Percentiles rank a stretch among this genome's conserved stretches.
phyloP scores from a whole-genome alignment of 2,797 vertebrate genomes.

The Melanitta fusca region DNA sequence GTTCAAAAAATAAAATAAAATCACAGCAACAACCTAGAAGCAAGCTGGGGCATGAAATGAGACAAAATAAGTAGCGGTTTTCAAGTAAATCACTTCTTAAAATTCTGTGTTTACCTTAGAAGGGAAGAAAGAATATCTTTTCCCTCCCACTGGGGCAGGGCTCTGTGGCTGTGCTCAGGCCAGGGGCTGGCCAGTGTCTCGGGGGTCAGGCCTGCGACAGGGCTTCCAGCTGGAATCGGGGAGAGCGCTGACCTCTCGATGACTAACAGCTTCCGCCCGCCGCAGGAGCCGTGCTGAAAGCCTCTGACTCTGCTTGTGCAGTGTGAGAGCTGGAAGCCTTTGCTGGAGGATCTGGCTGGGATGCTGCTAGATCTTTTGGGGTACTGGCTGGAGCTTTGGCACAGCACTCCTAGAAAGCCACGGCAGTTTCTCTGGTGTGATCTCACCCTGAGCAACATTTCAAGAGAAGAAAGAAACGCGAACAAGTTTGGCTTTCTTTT shows the following conservation, averaged over 20 bases:
- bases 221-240: not conserved
- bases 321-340: not conserved
- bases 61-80: constrained; percentile 39
- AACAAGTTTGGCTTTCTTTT: not conserved
- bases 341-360: not conserved
- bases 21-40: constrained; percentile 64
- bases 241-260: not conserved
- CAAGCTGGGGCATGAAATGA: constrained; percentile 57
- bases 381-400: not conserved
- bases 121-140: not conserved
- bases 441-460: rapidly evolving
- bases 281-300: not conserved
- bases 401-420: not conserved
- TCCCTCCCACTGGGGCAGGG: not conserved
- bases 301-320: not conserved
- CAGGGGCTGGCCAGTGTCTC: not conserved
- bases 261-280: not conserved
- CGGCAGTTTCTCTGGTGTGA: not conserved
- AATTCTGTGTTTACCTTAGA: constrained; percentile 40
- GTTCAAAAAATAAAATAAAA: constrained; percentile 2
- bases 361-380: not conserved
- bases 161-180: not conserved
- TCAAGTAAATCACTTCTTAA: constrained; percentile 39
- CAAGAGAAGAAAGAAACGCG: not conserved
- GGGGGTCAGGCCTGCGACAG: not conserved